Conservation (phyloP, 2,113 vertebrate species). For the Osmerus mordax region DNA sequence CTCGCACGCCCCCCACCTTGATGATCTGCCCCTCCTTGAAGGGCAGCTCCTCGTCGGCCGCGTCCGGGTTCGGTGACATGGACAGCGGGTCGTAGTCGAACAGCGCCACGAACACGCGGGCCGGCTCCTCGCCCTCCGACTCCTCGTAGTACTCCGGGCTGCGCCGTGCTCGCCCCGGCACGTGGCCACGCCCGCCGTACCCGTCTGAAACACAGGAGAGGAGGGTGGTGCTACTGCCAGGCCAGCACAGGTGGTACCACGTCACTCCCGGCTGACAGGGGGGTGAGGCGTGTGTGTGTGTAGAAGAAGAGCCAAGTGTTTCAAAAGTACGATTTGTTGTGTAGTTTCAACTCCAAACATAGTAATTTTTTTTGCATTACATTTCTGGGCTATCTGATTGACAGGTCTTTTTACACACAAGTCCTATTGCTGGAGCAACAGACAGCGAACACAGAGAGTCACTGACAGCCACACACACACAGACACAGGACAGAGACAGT, state of each 20-base stretch:
- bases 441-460: constrained; percentile 22
- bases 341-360: no score
- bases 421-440: constrained; percentile 50
- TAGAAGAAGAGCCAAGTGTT: no score
- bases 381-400: neutral
- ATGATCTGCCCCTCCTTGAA: constrained; percentile 98
- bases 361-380: no score
- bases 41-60: constrained; percentile 91
- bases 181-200: constrained; percentile 69
- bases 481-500: constrained; percentile 27
- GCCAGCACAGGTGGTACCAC: constrained; percentile 56
- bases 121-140: constrained; percentile 83
- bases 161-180: constrained; percentile 64
- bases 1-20: constrained; percentile 74
- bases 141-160: constrained; percentile 88
- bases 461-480: constrained; percentile 4
- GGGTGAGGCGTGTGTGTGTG: no score
- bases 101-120: constrained; percentile 91
- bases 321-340: no score
- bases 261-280: constrained; percentile 7
- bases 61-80: constrained; percentile 97
- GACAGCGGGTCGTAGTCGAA: constrained; percentile 95
- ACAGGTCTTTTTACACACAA: constrained; percentile 53
- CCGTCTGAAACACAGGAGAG: constrained; percentile 78
- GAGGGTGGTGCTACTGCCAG: constrained; percentile 67